A percentile compares a stretch with the other conserved stretches of the same genome.
Evolutionary conservation across 1,140 invertebrate species (phyloP).

Genomic region (Apis dorsata): DNA sequence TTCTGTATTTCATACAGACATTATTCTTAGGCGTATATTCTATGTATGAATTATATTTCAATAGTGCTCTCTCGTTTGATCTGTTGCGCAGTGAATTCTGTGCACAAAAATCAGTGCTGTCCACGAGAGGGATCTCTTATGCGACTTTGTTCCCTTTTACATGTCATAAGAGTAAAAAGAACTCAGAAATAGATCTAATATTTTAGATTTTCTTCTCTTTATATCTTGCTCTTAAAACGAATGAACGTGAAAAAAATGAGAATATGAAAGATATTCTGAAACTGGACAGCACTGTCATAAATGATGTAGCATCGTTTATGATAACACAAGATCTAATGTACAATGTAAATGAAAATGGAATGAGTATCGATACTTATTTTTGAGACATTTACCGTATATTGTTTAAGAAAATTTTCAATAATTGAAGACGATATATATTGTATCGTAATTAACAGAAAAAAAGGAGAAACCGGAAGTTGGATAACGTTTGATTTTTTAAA

Average conservation of each 20-base stretch:
- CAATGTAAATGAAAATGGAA: constrained; percentile 47
- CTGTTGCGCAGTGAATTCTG: background rate
- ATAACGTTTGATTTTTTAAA: constrained; percentile 29
- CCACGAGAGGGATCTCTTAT: background rate
- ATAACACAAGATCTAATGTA: constrained; percentile 46
- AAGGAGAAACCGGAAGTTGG: background rate
- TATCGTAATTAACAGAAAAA: constrained; percentile 7
- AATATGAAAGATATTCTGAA: background rate
- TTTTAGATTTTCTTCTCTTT: background rate
- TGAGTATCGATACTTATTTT: constrained; percentile 56
- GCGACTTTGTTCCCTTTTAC: background rate
- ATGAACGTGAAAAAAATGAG: background rate
- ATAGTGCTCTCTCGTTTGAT: constrained; percentile 40
- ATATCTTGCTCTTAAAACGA: background rate
- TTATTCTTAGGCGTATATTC: constrained; percentile 31
- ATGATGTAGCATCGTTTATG: constrained; percentile 37
- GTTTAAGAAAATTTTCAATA: constrained; percentile 37
- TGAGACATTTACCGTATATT: constrained; percentile 47
- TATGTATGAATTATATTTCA: constrained; percentile 36
- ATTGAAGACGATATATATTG: constrained; percentile 18
- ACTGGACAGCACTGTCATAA: constrained; percentile 13
- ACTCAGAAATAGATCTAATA: background rate
- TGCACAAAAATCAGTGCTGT: constrained; percentile 11
- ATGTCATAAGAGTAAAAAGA: background rate
- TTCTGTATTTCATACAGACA: constrained; percentile 26